Evolutionary conservation across 2,888 invertebrate genomes (phyloP).

Genomic region (Galeopsomyia nigrocyanea): DNA sequence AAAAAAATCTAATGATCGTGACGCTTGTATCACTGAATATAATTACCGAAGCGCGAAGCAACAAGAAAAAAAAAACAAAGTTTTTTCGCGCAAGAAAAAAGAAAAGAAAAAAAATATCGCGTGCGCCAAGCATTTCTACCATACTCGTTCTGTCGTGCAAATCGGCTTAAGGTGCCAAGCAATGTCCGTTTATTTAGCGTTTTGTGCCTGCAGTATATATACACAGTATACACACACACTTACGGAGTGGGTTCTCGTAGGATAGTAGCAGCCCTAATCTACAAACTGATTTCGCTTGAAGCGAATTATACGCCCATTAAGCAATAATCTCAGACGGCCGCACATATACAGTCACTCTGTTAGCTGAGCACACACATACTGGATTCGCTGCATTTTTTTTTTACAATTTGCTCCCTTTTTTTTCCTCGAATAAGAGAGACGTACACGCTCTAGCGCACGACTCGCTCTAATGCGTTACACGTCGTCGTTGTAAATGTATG

Average conservation of each 20-base stretch:
- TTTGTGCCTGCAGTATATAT: not conserved
- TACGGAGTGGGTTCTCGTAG: not conserved
- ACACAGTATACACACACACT: no score
- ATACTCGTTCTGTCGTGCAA: slow-evolving; percentile 12
- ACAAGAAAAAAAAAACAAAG: not conserved
- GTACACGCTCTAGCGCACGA: no score
- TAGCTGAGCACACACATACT: slow-evolving; percentile 16
- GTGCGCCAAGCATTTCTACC: not conserved
- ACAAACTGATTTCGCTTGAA: slow-evolving; percentile 27
- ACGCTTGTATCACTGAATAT: no score
- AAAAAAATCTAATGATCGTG: no score
- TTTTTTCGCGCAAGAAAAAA: not conserved
- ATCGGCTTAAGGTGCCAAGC: slow-evolving; percentile 28
- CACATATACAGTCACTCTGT: slow-evolving; percentile 5
- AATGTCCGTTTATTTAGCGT: slow-evolving; percentile 7
- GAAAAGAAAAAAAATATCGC: not conserved
- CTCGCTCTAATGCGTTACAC: no score
- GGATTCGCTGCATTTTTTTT: slow-evolving; percentile 24
- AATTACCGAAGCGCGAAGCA: no score
- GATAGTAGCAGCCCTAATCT: slow-evolving; percentile 15
- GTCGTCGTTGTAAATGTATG: no score
- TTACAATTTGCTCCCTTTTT: not conserved
- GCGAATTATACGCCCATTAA: slow-evolving; percentile 42
- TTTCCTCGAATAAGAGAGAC: no score
- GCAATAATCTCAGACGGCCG: slow-evolving; percentile 34